Evolutionary conservation across 2,113 vertebrate species (phyloP), one percentile per base, ranked within the genome.

Genomic region (Microtus richardsoni): DNA sequence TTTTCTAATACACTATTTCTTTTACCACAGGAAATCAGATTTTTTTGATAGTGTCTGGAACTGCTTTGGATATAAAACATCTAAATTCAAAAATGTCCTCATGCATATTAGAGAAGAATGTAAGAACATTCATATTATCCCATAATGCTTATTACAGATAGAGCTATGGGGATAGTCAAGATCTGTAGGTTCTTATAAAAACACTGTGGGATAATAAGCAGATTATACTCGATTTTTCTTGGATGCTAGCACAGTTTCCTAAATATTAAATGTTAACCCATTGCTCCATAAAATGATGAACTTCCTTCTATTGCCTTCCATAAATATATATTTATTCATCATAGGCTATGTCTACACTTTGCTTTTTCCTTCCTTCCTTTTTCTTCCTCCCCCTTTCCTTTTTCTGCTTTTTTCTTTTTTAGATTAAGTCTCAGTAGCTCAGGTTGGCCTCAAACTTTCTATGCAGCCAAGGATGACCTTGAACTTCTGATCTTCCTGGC

Each of bases 211-310:
- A 93, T 71, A 91, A 94, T 90, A 92, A 93, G 90, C 71, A 91
- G 93, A 95, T 86, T 93, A 87, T 60, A 88, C 95, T 94, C 54
- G 44, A 90, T 93, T 91, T 97, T 97, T 97, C 91, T 97, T 97
- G 91, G 96, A 96, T 41, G 19, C 49, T n/a, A 47, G 44, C 41
- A 79, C 3, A 24, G 66, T 94, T 98, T 97, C 93, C 75, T 83
- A 97, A 96, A 90, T 95, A 95, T 92, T 96, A 92, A 96, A 89
- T 93, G 82, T 94, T 95, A 96, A 96, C 91, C 68, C 0, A 73
- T 64, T 71, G 95, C 62, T 85, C 88, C 47, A 10, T 89, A 93
- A 94, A 90, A 96, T 73, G 91, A 94, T 91, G 60, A 93, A 74
- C 58, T 80, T 91, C 95, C 84, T 94, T 68, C 96, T 68, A 68